These are phyloP conservation scores for Callyntrura guangdongensis DNA, from an alignment of 2,888 invertebrate genomes.

Conservation along the genomic window DNA sequence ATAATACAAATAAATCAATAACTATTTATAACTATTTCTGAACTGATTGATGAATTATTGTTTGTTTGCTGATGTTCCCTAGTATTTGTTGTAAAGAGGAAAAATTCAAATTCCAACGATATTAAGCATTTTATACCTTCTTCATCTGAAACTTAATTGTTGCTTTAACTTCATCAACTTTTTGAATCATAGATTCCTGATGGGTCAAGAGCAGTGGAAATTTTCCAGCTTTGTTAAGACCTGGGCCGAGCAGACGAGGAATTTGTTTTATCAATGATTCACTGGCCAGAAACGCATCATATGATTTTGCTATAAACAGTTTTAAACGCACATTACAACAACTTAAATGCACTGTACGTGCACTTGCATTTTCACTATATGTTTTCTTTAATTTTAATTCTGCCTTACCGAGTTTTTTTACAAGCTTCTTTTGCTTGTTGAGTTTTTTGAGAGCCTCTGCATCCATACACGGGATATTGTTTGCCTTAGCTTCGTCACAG, in stretches of 20 bases:
- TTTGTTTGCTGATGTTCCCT: no score
- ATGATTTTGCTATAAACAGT: no score
- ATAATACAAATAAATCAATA: background rate
- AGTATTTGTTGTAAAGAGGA: no score
- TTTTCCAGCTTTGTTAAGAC: conserved; percentile 99
- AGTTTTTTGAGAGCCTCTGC: conserved; percentile 99
- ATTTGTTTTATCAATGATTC: conserved; percentile 99
- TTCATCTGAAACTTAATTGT: conserved; percentile 99
- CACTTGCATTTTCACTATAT: background rate
- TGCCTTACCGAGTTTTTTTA: conserved; percentile 98
- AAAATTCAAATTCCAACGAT: no score
- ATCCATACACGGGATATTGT: conserved; percentile 98
- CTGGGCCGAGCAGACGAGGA: conserved; percentile 98
- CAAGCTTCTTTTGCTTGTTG: conserved; percentile 99
- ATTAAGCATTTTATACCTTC: no score
- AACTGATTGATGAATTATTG: no score
- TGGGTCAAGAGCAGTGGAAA: conserved; percentile 99
- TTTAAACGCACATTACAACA: no score
- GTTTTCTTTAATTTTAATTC: background rate
- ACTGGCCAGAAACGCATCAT: conserved; percentile 99
- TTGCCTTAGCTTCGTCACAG: conserved; percentile 98
- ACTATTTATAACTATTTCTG: no score
- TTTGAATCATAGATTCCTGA: conserved; percentile 97
- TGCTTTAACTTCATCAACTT: conserved; percentile 99
- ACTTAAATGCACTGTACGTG: no score